Conservation (phyloP, 2,888 invertebrate genomes). For the Trachelus iudaicus region DNA sequence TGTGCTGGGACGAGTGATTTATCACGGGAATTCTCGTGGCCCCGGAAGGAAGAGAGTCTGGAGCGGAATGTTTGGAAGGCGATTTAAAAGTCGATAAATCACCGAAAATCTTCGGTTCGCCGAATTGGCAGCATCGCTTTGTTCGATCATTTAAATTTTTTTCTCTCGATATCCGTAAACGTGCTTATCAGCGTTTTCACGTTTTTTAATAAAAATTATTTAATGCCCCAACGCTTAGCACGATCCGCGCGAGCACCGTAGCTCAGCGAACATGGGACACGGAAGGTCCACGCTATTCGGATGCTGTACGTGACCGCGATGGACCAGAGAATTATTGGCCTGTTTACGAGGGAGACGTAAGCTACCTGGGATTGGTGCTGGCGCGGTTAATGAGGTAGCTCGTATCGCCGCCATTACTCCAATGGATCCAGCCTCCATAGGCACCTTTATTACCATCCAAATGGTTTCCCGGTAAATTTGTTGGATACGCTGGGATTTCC, state of each 20-base stretch:
- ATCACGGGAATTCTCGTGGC: background rate
- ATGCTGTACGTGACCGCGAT: background rate
- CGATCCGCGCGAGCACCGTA: background rate
- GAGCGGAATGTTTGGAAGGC: background rate
- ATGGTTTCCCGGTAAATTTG: background rate
- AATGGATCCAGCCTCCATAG: background rate
- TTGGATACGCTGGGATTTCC: background rate
- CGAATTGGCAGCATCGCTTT: background rate
- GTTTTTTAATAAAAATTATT: background rate
- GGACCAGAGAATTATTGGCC: background rate
- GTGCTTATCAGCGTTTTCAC: background rate
- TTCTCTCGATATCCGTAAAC: background rate
- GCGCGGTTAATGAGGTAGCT: background rate
- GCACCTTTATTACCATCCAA: background rate
- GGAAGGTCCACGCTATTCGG: background rate
- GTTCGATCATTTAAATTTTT: background rate
- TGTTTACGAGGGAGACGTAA: background rate
- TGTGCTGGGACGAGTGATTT: background rate
- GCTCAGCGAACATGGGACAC: background rate
- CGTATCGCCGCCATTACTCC: background rate
- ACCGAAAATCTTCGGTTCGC: background rate
- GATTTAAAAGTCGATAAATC: background rate
- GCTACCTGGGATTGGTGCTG: background rate
- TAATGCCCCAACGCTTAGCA: background rate
- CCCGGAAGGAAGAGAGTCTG: background rate